Evolutionary conservation across 2,888 invertebrate species (phyloP), one percentile per base, ranked within the genome.

Genomic region (Amphipoea lucens): DNA sequence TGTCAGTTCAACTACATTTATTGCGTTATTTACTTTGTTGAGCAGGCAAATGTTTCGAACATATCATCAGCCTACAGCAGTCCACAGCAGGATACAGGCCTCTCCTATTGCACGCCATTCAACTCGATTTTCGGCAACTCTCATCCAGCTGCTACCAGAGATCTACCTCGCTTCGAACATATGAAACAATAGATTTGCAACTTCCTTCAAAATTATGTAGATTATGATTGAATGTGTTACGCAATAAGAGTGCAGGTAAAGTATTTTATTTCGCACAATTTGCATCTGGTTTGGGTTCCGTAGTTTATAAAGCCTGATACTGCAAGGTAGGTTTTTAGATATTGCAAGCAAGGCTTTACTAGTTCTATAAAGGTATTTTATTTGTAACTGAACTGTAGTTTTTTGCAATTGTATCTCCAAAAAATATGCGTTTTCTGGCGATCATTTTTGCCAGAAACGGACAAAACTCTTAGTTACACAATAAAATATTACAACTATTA

Each of bases 401-500:
- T n/a, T 60, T 36, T 40, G 20, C 20, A 36, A 17, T 45, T 36
- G 40, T 65, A 66, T 70, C 20, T 66, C 4, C 2, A 14, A 51
- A 57, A 57, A 63, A 12, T 68, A 60, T 60, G 23, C 57, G 42
- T 42, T 51, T 45, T 48, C 11, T 62, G 17, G n/a, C 36, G 3
- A 60, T 62, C 0, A 60, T 65, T 80, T 63, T 72, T 51, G 17
- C 17, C 23, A 14, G 65, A 74, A 78, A 66, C 3, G 20, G 42
- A 69, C 51, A 12, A 74, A 76, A 77, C 42, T 82, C 60, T 71
- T 63, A 29, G 2, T 67, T 69, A 63, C 48, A 20, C 12, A 70
- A 63, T 84, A 79, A 84, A 80, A 79, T 82, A 82, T 84, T 71
- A 36, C 73, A 51, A 63, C 70, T 85, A 48, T 74, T 82, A 74